Evolutionary conservation across 2,113 vertebrate genomes (phyloP).

Genomic region (Sarotherodon lohbergeri): DNA sequence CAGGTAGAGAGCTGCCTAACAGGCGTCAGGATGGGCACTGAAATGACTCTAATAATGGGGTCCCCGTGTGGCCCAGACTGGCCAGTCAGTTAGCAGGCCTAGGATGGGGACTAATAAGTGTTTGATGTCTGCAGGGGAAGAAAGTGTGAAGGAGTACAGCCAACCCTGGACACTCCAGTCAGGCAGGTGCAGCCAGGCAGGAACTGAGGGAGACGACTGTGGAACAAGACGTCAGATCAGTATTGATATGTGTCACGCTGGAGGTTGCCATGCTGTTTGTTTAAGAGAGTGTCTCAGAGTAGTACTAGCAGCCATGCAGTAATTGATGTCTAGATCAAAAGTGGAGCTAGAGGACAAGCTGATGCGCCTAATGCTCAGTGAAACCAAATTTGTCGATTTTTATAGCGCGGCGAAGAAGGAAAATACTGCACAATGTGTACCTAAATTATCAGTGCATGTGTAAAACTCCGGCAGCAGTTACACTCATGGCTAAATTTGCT

Average conservation of each 20-base stretch:
- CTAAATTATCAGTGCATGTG: constrained; percentile 6
- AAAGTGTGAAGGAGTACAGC: constrained; percentile 55
- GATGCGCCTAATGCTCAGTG: neutral
- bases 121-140: constrained; percentile 70
- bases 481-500: constrained; percentile 32
- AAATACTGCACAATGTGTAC: neutral
- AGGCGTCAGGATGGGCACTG: constrained; percentile 75
- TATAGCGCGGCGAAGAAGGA: neutral
- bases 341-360: neutral
- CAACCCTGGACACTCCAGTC: constrained; percentile 45
- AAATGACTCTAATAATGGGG: constrained; percentile 89
- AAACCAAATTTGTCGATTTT: constrained; percentile 8
- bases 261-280: constrained; percentile 59
- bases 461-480: constrained; percentile 31
- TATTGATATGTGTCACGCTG: constrained; percentile 73
- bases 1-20: constrained; percentile 78
- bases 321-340: constrained; percentile 58
- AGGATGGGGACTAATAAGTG: constrained; percentile 76
- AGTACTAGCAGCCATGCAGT: constrained; percentile 29
- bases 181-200: constrained; percentile 65
- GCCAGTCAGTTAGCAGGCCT: constrained; percentile 65
- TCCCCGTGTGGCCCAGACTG: constrained; percentile 72
- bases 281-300: constrained; percentile 60
- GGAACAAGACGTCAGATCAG: constrained; percentile 64
- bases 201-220: constrained; percentile 32